These are phyloP conservation scores for Ceratosolen fusciceps DNA, from an alignment of 1,140 invertebrate genomes.

Conservation along the genomic window DNA sequence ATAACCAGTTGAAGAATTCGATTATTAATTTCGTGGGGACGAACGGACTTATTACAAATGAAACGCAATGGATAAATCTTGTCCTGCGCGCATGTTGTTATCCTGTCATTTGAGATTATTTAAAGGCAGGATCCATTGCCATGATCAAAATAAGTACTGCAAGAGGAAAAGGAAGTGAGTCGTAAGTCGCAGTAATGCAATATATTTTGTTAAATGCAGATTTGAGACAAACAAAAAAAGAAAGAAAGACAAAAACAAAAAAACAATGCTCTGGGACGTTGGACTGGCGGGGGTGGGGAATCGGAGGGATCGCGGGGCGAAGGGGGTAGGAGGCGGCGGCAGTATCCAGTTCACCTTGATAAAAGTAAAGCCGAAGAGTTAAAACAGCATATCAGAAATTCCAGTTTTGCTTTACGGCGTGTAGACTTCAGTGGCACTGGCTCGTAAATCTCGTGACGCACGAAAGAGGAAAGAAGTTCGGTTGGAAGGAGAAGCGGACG, in stretches of 20 bases:
- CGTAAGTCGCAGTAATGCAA: neutral
- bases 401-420: slow-evolving; percentile 40
- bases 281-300: too few relatives aligned
- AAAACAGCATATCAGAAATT: slow-evolving; percentile 43
- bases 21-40: too few relatives aligned
- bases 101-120: too few relatives aligned
- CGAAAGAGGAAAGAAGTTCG: neutral
- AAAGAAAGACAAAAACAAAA: too few relatives aligned
- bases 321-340: neutral
- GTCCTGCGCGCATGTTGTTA: too few relatives aligned
- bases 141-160: too few relatives aligned
- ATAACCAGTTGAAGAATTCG: too few relatives aligned
- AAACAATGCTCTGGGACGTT: too few relatives aligned
- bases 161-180: neutral
- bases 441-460: slow-evolving; percentile 36
- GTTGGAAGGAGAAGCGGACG: neutral
- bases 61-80: neutral
- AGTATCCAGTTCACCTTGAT: slow-evolving; percentile 42
- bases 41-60: too few relatives aligned
- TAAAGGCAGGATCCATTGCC: too few relatives aligned
- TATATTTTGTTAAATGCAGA: neutral
- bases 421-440: slow-evolving; percentile 37
- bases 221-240: slow-evolving; percentile 21
- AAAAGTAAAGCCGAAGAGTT: slow-evolving; percentile 36
- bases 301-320: too few relatives aligned